phyloP scores from a whole-genome alignment of 2,797 vertebrate genomes.

The Eulemur coronatus region DNA sequence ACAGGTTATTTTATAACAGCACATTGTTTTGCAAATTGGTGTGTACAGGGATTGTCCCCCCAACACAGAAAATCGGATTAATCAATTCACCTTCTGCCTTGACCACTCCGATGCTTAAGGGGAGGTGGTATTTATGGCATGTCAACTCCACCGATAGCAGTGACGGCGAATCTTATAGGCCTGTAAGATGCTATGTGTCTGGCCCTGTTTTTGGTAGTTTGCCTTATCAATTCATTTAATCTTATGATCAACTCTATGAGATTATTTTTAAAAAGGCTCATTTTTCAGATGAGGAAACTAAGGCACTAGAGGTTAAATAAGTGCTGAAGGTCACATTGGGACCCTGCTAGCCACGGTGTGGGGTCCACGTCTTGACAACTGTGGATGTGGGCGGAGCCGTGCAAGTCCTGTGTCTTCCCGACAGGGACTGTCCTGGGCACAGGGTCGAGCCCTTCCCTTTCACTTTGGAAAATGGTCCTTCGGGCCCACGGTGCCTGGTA shows the following conservation, averaged over 20 bases:
- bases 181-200: neutral
- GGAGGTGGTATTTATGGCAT: neutral
- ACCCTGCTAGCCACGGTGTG: neutral
- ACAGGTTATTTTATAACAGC: neutral
- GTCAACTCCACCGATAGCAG: no score
- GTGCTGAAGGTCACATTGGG: accelerated
- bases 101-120: neutral
- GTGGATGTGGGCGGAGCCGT: constrained; percentile 36
- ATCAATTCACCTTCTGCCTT: neutral
- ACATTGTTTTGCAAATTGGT: neutral
- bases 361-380: neutral
- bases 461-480: neutral
- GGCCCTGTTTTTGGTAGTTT: neutral
- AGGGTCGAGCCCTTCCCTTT: neutral
- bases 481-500: neutral
- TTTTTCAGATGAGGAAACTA: neutral
- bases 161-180: neutral
- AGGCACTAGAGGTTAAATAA: neutral
- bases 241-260: neutral
- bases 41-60: neutral
- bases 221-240: neutral
- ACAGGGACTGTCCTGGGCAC: constrained; percentile 68
- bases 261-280: neutral
- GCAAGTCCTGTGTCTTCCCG: constrained; percentile 51
- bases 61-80: neutral